Conservation (phyloP, 2,797 vertebrate genomes). For the Echiichthys vipera region DNA sequence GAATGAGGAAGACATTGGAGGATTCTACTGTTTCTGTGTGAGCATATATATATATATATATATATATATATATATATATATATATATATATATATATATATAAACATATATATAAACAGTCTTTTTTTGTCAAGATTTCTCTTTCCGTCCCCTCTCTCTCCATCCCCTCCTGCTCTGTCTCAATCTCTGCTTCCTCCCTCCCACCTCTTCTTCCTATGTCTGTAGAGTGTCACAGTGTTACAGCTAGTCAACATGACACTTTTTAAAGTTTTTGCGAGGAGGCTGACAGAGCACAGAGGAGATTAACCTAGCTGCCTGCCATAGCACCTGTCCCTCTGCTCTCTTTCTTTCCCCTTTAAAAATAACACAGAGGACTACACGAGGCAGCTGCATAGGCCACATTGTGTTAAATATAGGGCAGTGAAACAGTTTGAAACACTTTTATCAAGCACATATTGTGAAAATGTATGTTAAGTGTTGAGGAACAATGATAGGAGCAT, state of each 20-base stretch:
- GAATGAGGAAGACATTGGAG: conserved; percentile 35
- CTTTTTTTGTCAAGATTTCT: conserved; percentile 43
- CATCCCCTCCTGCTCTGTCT: conserved; percentile 60
- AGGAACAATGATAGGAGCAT: neutral
- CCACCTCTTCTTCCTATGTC: conserved; percentile 66
- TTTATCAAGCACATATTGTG: neutral
- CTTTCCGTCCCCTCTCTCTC: conserved; percentile 33
- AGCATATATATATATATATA: conserved; percentile 52
- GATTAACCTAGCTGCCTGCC: conserved; percentile 75
- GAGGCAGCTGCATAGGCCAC: conserved; percentile 8
- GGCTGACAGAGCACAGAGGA: conserved; percentile 77
- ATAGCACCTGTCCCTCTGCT: conserved; percentile 73
- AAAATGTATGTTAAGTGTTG: neutral
- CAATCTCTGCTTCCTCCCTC: conserved; percentile 54
- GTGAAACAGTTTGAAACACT: conserved; percentile 10
- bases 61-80: conserved; percentile 58
- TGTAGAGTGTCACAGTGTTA: conserved; percentile 76
- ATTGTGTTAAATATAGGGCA: conserved; percentile 28
- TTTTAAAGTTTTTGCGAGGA: conserved; percentile 77
- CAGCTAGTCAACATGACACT: conserved; percentile 79
- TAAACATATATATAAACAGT: too few species aligned
- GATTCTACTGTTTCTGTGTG: conserved; percentile 37
- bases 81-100: conserved; percentile 53
- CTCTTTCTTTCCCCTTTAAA: conserved; percentile 46
- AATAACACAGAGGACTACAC: conserved; percentile 56